Base-by-base conservation (phyloP, 2,797 vertebrate species). In the Atherinosoma microstoma region DNA sequence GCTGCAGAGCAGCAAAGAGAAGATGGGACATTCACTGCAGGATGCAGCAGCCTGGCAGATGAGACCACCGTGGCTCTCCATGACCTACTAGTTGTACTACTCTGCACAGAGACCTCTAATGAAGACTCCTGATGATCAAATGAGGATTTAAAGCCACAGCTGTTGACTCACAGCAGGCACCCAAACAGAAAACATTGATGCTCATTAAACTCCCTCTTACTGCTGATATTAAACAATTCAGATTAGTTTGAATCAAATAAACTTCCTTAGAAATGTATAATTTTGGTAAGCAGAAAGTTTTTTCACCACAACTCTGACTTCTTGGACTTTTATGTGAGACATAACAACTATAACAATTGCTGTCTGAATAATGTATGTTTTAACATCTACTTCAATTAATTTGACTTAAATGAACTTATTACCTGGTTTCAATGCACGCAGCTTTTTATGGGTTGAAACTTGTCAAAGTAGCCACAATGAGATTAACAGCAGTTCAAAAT, bases 71-170 rank as follows among this genome's bases (percentile, higher is more conserved):
- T 73, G 78, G 65, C 79, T 83, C 71, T 79, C 67, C 77, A 56
- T 42, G 63, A 76, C 61, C 75, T 71, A 75, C 82, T 81, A 86
- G 90, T 85, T 86, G 81, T 88, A 69, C 47, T 47, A 42, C 75
- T 87, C 81, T 88, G 80, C 59, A 10, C 75, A 2, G 83, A 76
- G 89, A 90, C 82, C 78, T 84, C 71, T 72, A 66, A 81, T 78
- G 79, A 88, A 80, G 69, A 42, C 78, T 76, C 32, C 79, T 84
- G 89, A 92, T 92, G 91, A 91, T 69, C 69, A 84, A 87, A 79
- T 76, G 72, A 84, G 82, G 80, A 80, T 89, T 65, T 67, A 72
- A 84, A 77, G 84, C 80, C 89, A 86, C 85, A 85, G 64, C 10
- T 12, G 76, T 80, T 89, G 80, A 91, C 53, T 57, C 76, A 87